phyloP scores from a whole-genome alignment of 2,797 vertebrate genomes.

The Pseudopleuronectes americanus region DNA sequence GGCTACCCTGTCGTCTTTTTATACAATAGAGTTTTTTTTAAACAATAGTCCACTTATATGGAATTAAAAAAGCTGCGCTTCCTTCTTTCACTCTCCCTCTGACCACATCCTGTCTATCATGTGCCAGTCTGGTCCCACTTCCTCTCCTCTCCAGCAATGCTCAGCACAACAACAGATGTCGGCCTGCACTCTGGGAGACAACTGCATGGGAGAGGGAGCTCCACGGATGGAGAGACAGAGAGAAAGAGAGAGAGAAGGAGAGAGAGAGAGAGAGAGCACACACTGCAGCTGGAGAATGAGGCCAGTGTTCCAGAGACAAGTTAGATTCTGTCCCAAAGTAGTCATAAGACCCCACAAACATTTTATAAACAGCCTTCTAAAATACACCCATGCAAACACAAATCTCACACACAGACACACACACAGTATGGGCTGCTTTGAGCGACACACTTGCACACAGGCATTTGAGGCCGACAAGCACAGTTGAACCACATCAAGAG shows the following conservation, averaged over 20 bases:
- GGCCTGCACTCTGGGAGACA: constrained; percentile 48
- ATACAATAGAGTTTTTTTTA: constrained; percentile 23
- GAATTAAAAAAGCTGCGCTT: constrained; percentile 61
- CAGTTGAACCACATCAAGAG: constrained; percentile 12
- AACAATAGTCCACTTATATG: constrained; percentile 22
- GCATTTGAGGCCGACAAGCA: not conserved
- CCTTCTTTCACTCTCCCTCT: constrained; percentile 68
- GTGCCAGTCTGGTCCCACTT: constrained; percentile 86
- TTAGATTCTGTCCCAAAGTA: constrained; percentile 74
- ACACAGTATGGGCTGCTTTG: constrained; percentile 24
- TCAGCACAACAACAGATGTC: constrained; percentile 73
- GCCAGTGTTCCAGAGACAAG: constrained; percentile 76
- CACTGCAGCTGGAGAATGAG: constrained; percentile 73
- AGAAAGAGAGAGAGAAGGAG: constrained; percentile 44
- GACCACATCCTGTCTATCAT: constrained; percentile 83
- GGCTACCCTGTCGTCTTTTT: not conserved
- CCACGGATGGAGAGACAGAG: constrained; percentile 38
- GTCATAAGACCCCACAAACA: constrained; percentile 78
- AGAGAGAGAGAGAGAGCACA: constrained; percentile 35
- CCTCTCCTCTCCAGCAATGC: constrained; percentile 77
- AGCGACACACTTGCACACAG: constrained; percentile 14
- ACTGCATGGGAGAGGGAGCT: constrained; percentile 51
- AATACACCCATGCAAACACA: constrained; percentile 49
- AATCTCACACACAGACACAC: constrained; percentile 25
- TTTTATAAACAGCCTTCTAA: constrained; percentile 74